Percentiles rank a stretch among this genome's conserved stretches.
phyloP scores from a whole-genome alignment of 2,888 invertebrate genomes.

The Ditylenchus weischeri region DNA sequence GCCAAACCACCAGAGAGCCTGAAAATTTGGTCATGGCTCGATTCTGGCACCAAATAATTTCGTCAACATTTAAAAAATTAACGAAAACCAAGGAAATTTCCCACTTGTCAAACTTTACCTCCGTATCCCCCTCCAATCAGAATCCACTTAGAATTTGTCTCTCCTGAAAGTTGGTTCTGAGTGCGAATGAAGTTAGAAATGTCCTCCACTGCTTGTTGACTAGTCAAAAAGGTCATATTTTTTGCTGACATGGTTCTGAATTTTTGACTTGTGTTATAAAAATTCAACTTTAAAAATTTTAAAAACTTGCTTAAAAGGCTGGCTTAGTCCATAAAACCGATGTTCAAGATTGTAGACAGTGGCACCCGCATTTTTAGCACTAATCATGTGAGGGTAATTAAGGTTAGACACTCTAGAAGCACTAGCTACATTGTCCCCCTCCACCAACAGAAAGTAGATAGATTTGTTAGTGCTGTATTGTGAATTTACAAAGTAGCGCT shows the following conservation, averaged over 20 bases:
- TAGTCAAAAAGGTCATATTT: slow-evolving; percentile 5
- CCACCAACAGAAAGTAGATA: not conserved
- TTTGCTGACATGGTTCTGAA: not conserved
- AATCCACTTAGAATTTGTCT: slow-evolving; percentile 1
- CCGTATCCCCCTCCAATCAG: not conserved
- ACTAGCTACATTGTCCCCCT: slow-evolving; percentile 2
- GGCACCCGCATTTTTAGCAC: not conserved
- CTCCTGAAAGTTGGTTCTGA: not conserved
- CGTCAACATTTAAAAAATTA: too few relatives aligned
- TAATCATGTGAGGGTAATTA: not conserved
- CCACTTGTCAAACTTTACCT: not conserved
- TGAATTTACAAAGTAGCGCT: slow-evolving; percentile 1
- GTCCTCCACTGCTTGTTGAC: slow-evolving; percentile 8
- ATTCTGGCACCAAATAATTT: too few relatives aligned
- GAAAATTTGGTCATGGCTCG: not conserved
- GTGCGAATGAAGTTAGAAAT: not conserved
- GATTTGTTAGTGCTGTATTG: slow-evolving; percentile 5
- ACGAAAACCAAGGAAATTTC: too few relatives aligned
- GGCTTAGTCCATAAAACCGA: slow-evolving; percentile 7
- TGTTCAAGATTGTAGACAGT: slow-evolving; percentile 2
- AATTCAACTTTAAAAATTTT: not conserved
- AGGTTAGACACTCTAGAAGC: not conserved
- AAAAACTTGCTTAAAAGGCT: slow-evolving; percentile 1
- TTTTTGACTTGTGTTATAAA: not conserved
- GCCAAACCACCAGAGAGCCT: slow-evolving; percentile 9